Percentiles rank a stretch among this genome's conserved stretches.
These are phyloP conservation scores for Thymelicus sylvestris DNA, from an alignment of 2,888 invertebrate genomes.

Conservation along the genomic window DNA sequence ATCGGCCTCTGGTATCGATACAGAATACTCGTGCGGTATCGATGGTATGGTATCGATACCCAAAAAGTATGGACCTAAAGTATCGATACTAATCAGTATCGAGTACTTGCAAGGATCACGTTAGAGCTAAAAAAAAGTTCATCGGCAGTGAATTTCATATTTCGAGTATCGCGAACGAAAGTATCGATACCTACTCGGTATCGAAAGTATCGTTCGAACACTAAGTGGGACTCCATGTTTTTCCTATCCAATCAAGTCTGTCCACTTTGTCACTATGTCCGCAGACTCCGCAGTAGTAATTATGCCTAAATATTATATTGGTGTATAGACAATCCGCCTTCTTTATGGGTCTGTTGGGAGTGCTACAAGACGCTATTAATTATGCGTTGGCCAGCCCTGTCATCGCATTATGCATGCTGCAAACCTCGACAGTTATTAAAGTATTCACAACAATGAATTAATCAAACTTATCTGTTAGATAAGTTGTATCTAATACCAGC, in stretches of 20 bases:
- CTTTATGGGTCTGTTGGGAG: slow-evolving; percentile 17
- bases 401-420: slow-evolving; percentile 1
- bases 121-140: no score
- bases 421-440: neutral
- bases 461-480: neutral
- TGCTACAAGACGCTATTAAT: slow-evolving; percentile 19
- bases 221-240: neutral
- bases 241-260: neutral
- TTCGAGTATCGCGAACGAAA: no score
- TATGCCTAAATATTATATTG: neutral
- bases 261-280: neutral
- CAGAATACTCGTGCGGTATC: no score
- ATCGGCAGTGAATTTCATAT: no score
- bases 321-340: neutral
- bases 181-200: no score
- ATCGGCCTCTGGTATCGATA: no score
- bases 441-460: neutral
- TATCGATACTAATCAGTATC: no score
- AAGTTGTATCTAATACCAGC: no score
- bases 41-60: no score
- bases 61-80: no score
- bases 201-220: no score
- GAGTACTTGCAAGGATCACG: no score
- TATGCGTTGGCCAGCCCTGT: slow-evolving; percentile 2
- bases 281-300: neutral